These are phyloP conservation scores for Oegoconia quadripuncta DNA, from an alignment of 2,888 invertebrate species.

Conservation along the genomic window DNA sequence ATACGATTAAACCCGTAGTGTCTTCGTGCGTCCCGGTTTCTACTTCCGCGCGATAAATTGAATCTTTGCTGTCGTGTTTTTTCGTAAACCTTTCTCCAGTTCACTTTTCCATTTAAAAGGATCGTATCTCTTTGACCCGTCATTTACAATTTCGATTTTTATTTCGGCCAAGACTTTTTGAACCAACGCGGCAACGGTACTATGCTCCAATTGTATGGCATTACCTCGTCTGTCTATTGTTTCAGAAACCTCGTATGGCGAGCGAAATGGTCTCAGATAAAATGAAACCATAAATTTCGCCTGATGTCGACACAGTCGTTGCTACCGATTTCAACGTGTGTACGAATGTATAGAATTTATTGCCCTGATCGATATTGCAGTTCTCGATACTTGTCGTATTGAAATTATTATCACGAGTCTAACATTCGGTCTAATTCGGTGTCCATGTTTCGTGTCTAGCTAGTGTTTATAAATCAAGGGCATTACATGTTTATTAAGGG, in stretches of 20 bases:
- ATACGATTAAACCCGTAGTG: conserved; percentile 32
- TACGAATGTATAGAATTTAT: conserved; percentile 48
- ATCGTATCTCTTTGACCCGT: conserved; percentile 48
- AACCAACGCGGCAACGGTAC: too few relatives aligned
- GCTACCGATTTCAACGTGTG: conserved; percentile 53
- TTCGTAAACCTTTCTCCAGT: conserved; percentile 42
- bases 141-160: conserved; percentile 44
- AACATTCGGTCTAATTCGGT: conserved; percentile 34
- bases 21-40: conserved; percentile 31
- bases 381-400: conserved; percentile 28
- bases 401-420: conserved; percentile 32
- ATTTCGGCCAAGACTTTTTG: conserved; percentile 34
- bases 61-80: conserved; percentile 37
- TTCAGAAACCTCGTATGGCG: conserved; percentile 29
- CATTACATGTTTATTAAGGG: conserved; percentile 19
- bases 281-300: conserved; percentile 48
- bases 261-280: conserved; percentile 41
- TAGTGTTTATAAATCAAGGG: conserved; percentile 22
- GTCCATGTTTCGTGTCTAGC: conserved; percentile 17
- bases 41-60: conserved; percentile 38
- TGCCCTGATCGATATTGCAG: conserved; percentile 39
- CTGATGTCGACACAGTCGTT: conserved; percentile 46
- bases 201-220: conserved; percentile 37
- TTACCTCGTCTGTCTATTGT: conserved; percentile 35
- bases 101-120: conserved; percentile 38